phyloP scores from a whole-genome alignment of 2,888 invertebrate genomes.

The Tanypteryx hageni region DNA sequence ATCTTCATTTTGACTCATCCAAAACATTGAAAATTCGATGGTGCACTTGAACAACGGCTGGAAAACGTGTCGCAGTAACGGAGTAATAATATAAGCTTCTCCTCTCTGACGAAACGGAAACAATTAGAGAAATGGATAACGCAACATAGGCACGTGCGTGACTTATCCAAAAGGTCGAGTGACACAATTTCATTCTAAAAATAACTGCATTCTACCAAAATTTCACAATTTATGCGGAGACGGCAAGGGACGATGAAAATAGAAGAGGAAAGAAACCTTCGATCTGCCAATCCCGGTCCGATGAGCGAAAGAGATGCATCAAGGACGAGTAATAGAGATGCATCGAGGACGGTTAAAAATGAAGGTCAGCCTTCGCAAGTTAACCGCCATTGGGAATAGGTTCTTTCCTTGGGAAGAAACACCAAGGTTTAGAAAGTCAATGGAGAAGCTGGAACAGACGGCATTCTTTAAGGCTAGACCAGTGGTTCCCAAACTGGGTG shows the following conservation, averaged over 20 bases:
- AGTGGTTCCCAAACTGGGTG: no score
- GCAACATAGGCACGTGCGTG: no score
- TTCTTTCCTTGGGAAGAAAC: neutral
- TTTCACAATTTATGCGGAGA: neutral
- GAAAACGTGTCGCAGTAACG: neutral
- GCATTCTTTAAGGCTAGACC: neutral
- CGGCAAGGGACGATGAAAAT: neutral
- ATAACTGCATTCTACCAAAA: neutral
- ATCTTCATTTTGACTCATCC: neutral
- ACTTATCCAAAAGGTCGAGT: neutral
- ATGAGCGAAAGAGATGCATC: neutral
- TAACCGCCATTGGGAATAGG: neutral
- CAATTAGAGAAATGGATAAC: neutral
- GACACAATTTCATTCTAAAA: neutral
- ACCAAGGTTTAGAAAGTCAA: neutral
- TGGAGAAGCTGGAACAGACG: neutral
- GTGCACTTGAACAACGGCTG: neutral
- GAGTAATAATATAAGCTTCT: neutral
- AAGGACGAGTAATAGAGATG: neutral
- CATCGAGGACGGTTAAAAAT: neutral
- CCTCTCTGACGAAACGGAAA: neutral
- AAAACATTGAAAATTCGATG: neutral
- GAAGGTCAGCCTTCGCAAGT: neutral
- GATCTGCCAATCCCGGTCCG: no score
- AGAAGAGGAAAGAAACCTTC: no score